phyloP scores from a whole-genome alignment of 2,113 vertebrate genomes.

The Trichechus manatus region DNA sequence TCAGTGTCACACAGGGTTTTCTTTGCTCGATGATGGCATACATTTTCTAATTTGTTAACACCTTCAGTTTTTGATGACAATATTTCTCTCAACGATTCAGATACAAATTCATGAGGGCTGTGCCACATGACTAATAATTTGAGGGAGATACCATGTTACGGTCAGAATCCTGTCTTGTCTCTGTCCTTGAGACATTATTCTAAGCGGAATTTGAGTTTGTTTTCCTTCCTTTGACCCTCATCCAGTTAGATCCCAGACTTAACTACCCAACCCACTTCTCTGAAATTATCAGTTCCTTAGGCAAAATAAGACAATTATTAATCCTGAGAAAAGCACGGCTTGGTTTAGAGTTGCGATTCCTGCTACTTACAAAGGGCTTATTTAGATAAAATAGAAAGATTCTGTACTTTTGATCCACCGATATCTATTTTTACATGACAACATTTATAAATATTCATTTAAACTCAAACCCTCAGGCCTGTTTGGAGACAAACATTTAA shows the following conservation, averaged over 20 bases:
- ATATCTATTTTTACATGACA: background rate
- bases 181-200: background rate
- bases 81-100: background rate
- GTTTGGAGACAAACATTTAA: background rate
- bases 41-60: background rate
- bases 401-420: background rate
- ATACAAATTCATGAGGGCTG: background rate
- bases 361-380: background rate
- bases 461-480: background rate
- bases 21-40: background rate
- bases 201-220: background rate
- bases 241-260: background rate
- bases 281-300: background rate
- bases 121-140: background rate
- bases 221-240: background rate
- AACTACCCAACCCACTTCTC: background rate
- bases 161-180: background rate
- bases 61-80: background rate
- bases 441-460: conserved; percentile 11
- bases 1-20: background rate
- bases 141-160: background rate
- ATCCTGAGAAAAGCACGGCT: background rate
- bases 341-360: background rate
- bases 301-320: background rate
- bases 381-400: background rate